Percentiles rank a stretch among this genome's conserved stretches.
phyloP scores from a whole-genome alignment of 2,888 invertebrate genomes.

The Nowickia ferox region DNA sequence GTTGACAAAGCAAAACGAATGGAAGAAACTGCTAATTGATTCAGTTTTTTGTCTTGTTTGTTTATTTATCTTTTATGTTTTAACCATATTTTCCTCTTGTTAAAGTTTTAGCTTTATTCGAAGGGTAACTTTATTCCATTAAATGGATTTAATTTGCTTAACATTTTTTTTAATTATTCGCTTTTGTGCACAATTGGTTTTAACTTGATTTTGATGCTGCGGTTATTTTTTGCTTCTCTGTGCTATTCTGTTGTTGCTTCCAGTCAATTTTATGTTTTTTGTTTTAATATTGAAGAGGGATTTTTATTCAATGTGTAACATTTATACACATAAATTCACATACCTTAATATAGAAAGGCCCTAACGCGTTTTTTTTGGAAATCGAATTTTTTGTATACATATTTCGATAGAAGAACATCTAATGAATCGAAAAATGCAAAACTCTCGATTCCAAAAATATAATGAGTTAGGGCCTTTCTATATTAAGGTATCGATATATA shows the following conservation, averaged over 20 bases:
- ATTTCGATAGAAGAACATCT: too few relatives aligned
- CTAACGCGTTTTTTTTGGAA: too few relatives aligned
- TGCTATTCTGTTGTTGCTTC: slow-evolving; percentile 20
- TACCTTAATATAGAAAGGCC: too few relatives aligned
- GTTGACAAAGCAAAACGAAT: slow-evolving; percentile 17
- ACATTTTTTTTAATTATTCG: slow-evolving; percentile 66
- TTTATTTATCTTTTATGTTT: slow-evolving; percentile 35
- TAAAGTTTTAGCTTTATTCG: slow-evolving; percentile 11
- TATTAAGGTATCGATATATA: too few relatives aligned
- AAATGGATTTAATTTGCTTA: slow-evolving; percentile 68
- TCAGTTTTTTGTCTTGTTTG: slow-evolving; percentile 7
- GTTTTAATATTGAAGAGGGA: slow-evolving; percentile 31
- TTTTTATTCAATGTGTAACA: background rate
- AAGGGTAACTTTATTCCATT: slow-evolving; percentile 66
- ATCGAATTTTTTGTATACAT: too few relatives aligned
- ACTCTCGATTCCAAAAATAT: too few relatives aligned
- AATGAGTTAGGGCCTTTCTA: too few relatives aligned
- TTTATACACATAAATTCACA: background rate
- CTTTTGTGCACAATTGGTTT: slow-evolving; percentile 71
- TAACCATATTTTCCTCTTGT: slow-evolving; percentile 15
- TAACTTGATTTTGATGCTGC: slow-evolving; percentile 54
- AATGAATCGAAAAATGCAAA: too few relatives aligned
- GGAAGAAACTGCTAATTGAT: slow-evolving; percentile 57
- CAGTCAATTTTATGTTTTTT: slow-evolving; percentile 41
- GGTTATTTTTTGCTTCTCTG: slow-evolving; percentile 10